phyloP scores from a whole-genome alignment of 1,140 invertebrate species.

The Phthorimaea operculella region DNA sequence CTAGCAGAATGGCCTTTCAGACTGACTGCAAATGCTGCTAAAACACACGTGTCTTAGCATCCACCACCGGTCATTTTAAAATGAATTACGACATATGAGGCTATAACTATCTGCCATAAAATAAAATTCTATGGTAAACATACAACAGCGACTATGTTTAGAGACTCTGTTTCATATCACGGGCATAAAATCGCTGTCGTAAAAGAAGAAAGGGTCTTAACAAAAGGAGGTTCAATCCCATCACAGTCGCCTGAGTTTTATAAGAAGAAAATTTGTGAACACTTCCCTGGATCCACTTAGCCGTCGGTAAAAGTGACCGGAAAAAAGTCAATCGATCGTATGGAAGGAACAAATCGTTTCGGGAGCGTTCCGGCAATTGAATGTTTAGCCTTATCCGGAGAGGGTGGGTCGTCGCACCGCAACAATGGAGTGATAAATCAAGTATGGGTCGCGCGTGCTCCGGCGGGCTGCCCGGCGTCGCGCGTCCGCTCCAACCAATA shows the following conservation, averaged over 20 bases:
- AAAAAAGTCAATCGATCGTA: conserved; percentile 45
- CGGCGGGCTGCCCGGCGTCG: conserved; percentile 27
- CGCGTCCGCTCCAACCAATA: conserved; percentile 28
- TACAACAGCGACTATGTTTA: too few relatives aligned
- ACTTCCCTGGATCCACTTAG: conserved; percentile 12
- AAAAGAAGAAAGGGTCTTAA: too few relatives aligned
- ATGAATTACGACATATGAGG: too few relatives aligned
- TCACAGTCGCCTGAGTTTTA: too few relatives aligned
- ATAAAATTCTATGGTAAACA: too few relatives aligned
- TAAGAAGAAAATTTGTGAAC: too few relatives aligned
- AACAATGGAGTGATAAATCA: conserved; percentile 66
- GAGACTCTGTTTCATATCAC: too few relatives aligned
- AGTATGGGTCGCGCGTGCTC: conserved; percentile 59
- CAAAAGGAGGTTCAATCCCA: too few relatives aligned
- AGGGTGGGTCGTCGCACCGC: conserved; percentile 44
- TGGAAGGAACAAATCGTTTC: conserved; percentile 53
- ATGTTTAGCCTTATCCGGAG: conserved; percentile 51
- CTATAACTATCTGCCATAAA: too few relatives aligned
- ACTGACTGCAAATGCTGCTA: not conserved
- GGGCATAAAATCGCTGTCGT: too few relatives aligned
- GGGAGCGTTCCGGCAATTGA: conserved; percentile 56
- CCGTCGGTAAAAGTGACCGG: conserved; percentile 22
- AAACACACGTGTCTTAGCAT: not conserved
- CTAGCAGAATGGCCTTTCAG: not conserved
- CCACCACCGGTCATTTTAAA: too few relatives aligned